Evolutionary conservation across 2,888 invertebrate species (phyloP), one percentile per base, ranked within the genome.

Genomic region (Morpho helenor): DNA sequence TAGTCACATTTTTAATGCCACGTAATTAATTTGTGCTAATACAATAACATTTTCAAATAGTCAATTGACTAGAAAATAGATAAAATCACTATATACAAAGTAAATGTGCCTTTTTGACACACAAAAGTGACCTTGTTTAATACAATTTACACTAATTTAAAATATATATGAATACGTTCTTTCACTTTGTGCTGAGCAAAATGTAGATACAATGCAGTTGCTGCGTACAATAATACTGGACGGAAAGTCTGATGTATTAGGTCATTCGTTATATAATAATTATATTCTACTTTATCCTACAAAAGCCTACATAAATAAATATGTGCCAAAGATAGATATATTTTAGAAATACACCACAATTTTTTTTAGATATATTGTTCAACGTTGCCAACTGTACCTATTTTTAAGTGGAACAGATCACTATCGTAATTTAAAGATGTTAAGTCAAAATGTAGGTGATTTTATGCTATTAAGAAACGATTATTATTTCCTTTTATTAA

Each of bases 201-300:
- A 59, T 67, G 74, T 74, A 70, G 67, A 70, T 67, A 70, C 69
- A 72, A 72, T 71, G 78, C 82, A 84, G 75, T 74, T 68, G 69
- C 80, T 84, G 81, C 82, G 73, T 67, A 64, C 60, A 57, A 66
- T 73, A 82, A 79, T 78, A 82, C 77, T 87, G 88, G 88, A 87
- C 88, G 88, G 88, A 85, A 68, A 71, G 65, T 72, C 86, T 88
- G 87, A 87, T 82, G 52, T 57, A 82, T 16, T 74, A 72, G 63
- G 67, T 72, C 59, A 65, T 42, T 53, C 44, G 50, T 43, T 43
- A 40, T 50, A 59, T 46, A 49, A 43, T 49, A 57, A 8, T 49
- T 40, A 58, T 41, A 49, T 51, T 52, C 39, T 56, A 8, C 10
- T 41, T 47, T 50, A 53, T 44, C 40, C 57, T 57, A 57, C 50